These are phyloP conservation scores for Rhagium mordax DNA, from an alignment of 2,888 invertebrate genomes.

Conservation along the genomic window DNA sequence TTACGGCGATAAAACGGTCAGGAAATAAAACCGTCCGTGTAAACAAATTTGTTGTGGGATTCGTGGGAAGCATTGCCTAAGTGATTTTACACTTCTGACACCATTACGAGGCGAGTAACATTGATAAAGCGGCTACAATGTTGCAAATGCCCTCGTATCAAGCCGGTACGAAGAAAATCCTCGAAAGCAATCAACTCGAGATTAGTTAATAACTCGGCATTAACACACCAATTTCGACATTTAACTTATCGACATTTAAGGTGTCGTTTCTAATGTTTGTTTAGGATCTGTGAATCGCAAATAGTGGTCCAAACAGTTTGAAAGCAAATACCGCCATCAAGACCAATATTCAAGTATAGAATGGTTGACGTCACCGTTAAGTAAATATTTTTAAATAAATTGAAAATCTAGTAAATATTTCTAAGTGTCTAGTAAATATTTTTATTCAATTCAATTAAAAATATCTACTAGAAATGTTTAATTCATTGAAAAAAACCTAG, in stretches of 20 bases:
- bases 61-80: not conserved
- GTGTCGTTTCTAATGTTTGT: not conserved
- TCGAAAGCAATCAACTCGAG: not conserved
- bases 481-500: too few species aligned
- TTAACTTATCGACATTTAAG: not conserved
- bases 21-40: not conserved
- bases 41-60: not conserved
- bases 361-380: too few species aligned
- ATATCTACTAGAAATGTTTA: too few species aligned
- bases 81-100: conserved; percentile 10
- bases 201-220: not conserved
- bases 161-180: not conserved
- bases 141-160: not conserved
- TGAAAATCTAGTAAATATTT: too few species aligned
- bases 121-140: not conserved
- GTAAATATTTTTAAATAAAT: too few species aligned
- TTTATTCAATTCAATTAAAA: too few species aligned
- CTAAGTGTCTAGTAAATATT: too few species aligned
- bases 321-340: too few species aligned
- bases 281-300: not conserved
- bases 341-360: too few species aligned
- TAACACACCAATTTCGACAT: not conserved
- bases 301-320: not conserved
- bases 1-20: not conserved
- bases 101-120: not conserved